Percentiles rank a stretch among this genome's conserved stretches.
These are phyloP conservation scores for Cactoblastis cactorum DNA, from an alignment of 2,888 invertebrate genomes.

Conservation along the genomic window DNA sequence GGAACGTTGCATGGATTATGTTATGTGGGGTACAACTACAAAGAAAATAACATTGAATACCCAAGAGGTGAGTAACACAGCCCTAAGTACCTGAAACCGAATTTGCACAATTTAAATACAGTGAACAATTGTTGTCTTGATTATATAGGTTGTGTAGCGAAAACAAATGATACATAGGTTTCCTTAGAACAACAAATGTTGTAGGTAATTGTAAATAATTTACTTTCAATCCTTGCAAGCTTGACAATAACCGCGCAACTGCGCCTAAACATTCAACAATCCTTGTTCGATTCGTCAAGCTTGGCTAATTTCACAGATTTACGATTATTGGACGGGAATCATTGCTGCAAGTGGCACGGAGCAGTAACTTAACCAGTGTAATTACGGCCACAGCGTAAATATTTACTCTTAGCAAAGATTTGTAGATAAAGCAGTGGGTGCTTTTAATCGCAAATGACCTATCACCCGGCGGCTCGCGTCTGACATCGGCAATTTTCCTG, in stretches of 20 bases:
- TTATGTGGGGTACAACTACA: too few species aligned
- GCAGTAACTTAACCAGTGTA: background rate
- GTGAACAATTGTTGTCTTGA: too few species aligned
- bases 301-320: background rate
- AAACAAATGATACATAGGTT: too few species aligned
- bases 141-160: too few species aligned
- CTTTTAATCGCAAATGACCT: background rate
- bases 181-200: too few species aligned
- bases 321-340: conserved; percentile 1
- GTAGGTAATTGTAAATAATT: background rate
- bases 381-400: background rate
- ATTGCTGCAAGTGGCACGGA: background rate
- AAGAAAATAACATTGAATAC: too few species aligned
- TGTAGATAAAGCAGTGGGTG: background rate
- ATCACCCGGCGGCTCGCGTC: background rate
- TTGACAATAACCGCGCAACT: background rate
- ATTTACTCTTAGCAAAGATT: conserved; percentile 1
- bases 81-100: too few species aligned
- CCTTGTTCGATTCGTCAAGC: background rate
- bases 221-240: background rate
- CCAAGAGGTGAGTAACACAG: too few species aligned
- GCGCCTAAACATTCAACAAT: background rate
- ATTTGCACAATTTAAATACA: too few species aligned
- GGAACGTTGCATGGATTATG: too few species aligned
- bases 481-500: background rate